Conservation (phyloP, 1,140 invertebrate genomes). For the Drosophila melanogaster region DNA sequence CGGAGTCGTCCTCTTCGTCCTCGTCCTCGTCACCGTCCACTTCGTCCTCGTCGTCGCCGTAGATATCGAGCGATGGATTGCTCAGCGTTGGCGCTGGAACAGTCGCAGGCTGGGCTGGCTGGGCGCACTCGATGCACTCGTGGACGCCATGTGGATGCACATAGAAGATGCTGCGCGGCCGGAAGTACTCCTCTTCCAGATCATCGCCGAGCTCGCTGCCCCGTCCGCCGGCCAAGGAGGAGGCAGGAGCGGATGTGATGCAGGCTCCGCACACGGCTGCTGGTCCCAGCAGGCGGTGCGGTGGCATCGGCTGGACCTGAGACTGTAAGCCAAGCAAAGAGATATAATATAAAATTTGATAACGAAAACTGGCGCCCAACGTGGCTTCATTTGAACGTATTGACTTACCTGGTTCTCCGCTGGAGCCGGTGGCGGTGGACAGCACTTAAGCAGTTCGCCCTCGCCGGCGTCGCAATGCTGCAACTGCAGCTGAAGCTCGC, state of each 20-base stretch:
- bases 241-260: constrained; percentile 73
- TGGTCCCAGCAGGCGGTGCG: constrained; percentile 87
- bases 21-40: constrained; percentile 21
- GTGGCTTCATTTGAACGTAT: background rate
- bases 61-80: constrained; percentile 36
- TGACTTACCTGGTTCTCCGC: background rate
- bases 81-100: constrained; percentile 19
- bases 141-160: constrained; percentile 85
- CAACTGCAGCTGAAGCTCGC: constrained; percentile 59
- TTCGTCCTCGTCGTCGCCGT: constrained; percentile 35
- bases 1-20: constrained; percentile 42
- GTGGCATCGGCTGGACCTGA: constrained; percentile 85
- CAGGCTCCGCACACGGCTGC: constrained; percentile 88
- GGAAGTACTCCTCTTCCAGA: constrained; percentile 86
- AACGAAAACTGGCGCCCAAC: too few relatives aligned
- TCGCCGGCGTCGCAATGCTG: constrained; percentile 75
- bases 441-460: constrained; percentile 83
- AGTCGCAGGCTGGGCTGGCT: constrained; percentile 47
- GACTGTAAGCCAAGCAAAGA: background rate
- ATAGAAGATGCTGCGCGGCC: constrained; percentile 87
- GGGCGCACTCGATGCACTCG: constrained; percentile 85
- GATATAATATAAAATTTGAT: background rate
- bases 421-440: constrained; percentile 63
- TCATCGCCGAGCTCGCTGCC: constrained; percentile 61
- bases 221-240: constrained; percentile 31